These are phyloP conservation scores for Rhabdomys dilectus DNA, from an alignment of 2,113 vertebrate genomes.

Conservation along the genomic window DNA sequence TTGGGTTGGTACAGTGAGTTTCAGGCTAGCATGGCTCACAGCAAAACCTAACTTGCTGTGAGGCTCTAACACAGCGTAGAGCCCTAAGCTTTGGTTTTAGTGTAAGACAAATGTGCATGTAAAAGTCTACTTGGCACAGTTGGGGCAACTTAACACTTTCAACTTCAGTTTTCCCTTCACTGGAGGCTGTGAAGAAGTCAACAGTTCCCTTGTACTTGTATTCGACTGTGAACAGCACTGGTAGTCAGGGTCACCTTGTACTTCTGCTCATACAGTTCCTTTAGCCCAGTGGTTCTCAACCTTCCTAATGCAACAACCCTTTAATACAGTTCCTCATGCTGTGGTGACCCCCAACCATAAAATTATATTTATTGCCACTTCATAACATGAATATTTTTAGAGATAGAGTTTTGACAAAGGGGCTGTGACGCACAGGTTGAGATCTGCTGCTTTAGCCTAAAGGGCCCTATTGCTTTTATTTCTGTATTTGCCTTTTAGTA, in stretches of 20 bases:
- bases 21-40: not conserved
- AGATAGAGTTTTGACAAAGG: not conserved
- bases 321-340: not conserved
- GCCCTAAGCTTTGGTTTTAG: not conserved
- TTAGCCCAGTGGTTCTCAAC: not conserved
- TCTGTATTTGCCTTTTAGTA: not conserved
- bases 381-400: not conserved
- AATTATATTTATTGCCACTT: not conserved
- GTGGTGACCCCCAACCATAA: no score
- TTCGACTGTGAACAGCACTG: not conserved
- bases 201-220: not conserved
- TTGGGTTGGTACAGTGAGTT: not conserved
- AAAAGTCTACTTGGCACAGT: not conserved
- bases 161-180: not conserved
- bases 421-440: not conserved
- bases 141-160: not conserved
- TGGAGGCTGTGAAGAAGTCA: constrained; percentile 11
- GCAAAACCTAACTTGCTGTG: not conserved
- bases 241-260: not conserved
- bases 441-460: not conserved
- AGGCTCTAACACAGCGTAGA: not conserved
- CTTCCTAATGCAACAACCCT: not conserved
- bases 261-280: not conserved
- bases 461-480: not conserved
- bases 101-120: not conserved